Evolutionary conservation across 2,113 vertebrate species (phyloP).

Genomic region (Bufo gargarizans): DNA sequence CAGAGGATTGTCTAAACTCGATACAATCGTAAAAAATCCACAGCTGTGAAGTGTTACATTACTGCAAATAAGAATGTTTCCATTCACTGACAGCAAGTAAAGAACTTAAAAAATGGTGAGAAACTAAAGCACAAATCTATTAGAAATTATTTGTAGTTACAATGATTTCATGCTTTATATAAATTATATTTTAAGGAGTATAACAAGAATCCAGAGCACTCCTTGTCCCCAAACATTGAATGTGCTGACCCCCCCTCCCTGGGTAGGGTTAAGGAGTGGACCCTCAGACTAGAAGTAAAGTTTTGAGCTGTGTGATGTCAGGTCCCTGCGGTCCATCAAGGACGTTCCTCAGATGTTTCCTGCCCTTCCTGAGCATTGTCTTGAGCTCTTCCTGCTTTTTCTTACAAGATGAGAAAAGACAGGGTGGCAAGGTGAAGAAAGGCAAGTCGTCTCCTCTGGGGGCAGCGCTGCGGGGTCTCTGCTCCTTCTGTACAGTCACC

Average conservation of each 20-base stretch:
- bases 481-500: neutral
- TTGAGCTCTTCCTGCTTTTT: slow-evolving; percentile 29
- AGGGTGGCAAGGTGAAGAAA: neutral
- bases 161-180: neutral
- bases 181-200: neutral
- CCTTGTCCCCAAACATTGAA: neutral
- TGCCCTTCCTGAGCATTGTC: slow-evolving; percentile 42
- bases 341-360: slow-evolving; percentile 37
- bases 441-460: neutral
- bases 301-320: neutral
- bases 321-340: slow-evolving; percentile 8
- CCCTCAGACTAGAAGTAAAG: neutral
- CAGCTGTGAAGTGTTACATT: neutral
- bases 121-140: too few species aligned
- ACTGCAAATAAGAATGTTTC: neutral
- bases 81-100: neutral
- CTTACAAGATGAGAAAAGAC: slow-evolving; percentile 15
- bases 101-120: neutral
- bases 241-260: neutral
- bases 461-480: slow-evolving; percentile 6
- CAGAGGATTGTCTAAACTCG: neutral
- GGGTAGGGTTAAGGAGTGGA: neutral
- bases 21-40: neutral
- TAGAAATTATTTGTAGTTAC: too few species aligned
- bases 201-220: neutral